phyloP scores from a whole-genome alignment of 2,888 invertebrate genomes.

The Cryptosula pallasiana region DNA sequence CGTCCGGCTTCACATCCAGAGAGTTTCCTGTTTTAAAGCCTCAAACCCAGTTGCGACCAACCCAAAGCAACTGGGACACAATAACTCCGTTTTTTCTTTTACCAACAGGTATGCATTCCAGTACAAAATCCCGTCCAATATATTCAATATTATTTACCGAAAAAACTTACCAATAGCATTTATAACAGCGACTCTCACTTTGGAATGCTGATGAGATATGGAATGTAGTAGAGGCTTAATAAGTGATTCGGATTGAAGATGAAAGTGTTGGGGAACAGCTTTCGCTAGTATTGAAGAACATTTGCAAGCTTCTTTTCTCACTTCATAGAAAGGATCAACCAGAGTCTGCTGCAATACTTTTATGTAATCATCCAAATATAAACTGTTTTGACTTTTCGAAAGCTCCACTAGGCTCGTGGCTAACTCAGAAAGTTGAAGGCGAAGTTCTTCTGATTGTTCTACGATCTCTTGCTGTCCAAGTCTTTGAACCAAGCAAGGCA shows the following conservation, averaged over 20 bases:
- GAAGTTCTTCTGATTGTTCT: conserved; percentile 75
- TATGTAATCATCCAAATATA: conserved; percentile 71
- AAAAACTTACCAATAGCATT: conserved; percentile 63
- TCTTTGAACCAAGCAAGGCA: conserved; percentile 71
- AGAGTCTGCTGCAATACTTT: conserved; percentile 68
- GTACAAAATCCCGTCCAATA: too few species aligned
- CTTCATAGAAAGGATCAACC: conserved; percentile 72
- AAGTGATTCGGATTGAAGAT: conserved; percentile 68
- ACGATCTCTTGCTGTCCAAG: conserved; percentile 70
- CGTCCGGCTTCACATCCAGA: too few species aligned
- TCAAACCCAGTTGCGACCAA: too few species aligned
- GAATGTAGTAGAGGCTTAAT: conserved; percentile 69
- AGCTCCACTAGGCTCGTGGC: conserved; percentile 64
- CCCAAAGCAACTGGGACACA: too few species aligned
- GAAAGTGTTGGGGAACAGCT: conserved; percentile 66
- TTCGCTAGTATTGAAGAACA: conserved; percentile 66
- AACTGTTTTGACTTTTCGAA: conserved; percentile 61
- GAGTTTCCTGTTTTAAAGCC: too few species aligned
- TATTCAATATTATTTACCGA: too few species aligned
- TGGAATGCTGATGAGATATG: conserved; percentile 76
- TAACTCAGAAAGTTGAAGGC: conserved; percentile 65
- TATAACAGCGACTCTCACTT: conserved; percentile 69
- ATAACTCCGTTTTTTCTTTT: too few species aligned
- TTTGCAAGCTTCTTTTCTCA: conserved; percentile 72
- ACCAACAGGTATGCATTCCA: too few species aligned